Evolutionary conservation across 2,113 vertebrate species (phyloP), one percentile per base, ranked within the genome.

Genomic region (Platysteira castanea): DNA sequence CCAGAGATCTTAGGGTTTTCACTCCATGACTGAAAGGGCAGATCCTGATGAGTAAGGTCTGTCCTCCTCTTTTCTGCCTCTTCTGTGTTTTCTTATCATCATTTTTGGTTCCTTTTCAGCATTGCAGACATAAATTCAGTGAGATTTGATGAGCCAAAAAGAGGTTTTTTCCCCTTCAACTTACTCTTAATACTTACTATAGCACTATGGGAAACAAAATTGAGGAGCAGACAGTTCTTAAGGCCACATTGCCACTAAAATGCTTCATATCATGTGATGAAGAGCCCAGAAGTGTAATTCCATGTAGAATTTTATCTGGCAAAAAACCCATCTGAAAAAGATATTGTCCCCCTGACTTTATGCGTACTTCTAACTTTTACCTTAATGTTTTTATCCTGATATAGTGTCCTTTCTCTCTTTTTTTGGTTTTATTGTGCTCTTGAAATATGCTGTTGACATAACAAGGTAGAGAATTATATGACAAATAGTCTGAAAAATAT

Each of bases 331-430:
- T 10, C 23, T 54, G 19, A 85, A 53, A 37, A 53, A 75, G 16
- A 6, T 30, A 56, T 18, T 76, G 6, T 28, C 4, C 10, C 4
- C 13, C 3, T 53, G 8, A 53, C 9, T 5, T 53, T 53, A 44
- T 37, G 4, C 33, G 24, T 46, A 6, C 16, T 65, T 63, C 31
- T 76, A 54, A n/a, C 9, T 23, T 86, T 26, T 70, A 13, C 8
- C 61, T n/a, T 49, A 31, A 73, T 23, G 0, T 30, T 44, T 70
- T 79, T 46, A n/a, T 4, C 2, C 3, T 67, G 30, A 53, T 16
- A 2, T 3, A 39, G 5, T 20, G 26, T 74, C 7, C 6, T 21
- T 8, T 35, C 2, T 57, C 2, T 5, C 11, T 33, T 23, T 10
- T 7, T 31, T 11, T 10, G 10, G 11, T 52, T 53, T 47, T 44